Conservation (phyloP, 2,888 invertebrate genomes). For the Drosophila histrio region DNA sequence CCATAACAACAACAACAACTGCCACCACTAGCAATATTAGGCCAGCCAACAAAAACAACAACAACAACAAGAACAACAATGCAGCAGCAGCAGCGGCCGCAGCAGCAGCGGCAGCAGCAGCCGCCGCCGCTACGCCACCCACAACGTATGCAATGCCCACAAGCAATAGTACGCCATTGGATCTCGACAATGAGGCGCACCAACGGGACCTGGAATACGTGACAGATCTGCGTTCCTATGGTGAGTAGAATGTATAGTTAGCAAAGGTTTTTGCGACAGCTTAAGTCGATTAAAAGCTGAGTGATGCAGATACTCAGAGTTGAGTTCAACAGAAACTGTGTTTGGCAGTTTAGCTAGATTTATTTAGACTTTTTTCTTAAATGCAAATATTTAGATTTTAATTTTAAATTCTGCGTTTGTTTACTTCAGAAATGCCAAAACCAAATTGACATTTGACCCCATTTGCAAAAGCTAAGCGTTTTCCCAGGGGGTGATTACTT, state of each 20-base stretch:
- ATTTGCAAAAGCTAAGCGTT: too few species aligned
- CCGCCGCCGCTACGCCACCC: slow-evolving; percentile 28
- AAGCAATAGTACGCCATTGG: slow-evolving; percentile 58
- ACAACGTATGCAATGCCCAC: slow-evolving; percentile 40
- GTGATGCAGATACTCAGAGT: too few species aligned
- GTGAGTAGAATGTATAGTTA: slow-evolving; percentile 54
- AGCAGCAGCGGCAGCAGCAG: slow-evolving; percentile 41
- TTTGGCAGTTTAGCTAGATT: too few species aligned
- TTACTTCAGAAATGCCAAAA: too few species aligned
- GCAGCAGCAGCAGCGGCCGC: slow-evolving; percentile 47
- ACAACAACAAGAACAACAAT: slow-evolving; percentile 15
- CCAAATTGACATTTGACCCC: too few species aligned
- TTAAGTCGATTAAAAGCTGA: too few species aligned
- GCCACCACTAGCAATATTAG: slow-evolving; percentile 38
- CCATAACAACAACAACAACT: slow-evolving; percentile 18
- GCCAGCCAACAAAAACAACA: slow-evolving; percentile 22
- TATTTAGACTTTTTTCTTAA: too few species aligned
- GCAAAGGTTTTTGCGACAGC: too few species aligned
- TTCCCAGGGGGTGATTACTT: too few species aligned
- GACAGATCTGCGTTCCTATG: slow-evolving; percentile 67
- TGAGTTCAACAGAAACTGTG: too few species aligned
- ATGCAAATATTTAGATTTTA: too few species aligned
- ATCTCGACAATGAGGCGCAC: slow-evolving; percentile 63
- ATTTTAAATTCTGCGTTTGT: too few species aligned
- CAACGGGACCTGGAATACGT: slow-evolving; percentile 64